Percentiles rank a stretch among this genome's conserved stretches.
These are phyloP conservation scores for Heterocephalus glaber DNA, from an alignment of 2,113 vertebrate genomes.

Conservation along the genomic window DNA sequence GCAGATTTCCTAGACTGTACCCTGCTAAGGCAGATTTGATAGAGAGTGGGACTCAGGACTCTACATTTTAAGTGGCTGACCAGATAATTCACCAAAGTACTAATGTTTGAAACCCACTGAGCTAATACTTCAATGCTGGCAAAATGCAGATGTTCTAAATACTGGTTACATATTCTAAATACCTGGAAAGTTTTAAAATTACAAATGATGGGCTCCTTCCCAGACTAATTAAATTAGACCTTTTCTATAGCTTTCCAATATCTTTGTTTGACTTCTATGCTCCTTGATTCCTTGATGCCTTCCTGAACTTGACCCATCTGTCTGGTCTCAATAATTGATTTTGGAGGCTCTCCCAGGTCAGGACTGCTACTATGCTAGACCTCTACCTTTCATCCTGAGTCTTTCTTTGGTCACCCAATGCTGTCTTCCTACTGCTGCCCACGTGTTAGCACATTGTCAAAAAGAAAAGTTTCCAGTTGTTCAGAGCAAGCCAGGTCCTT, in stretches of 20 bases:
- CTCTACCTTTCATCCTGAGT: background rate
- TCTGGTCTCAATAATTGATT: background rate
- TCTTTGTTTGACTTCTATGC: background rate
- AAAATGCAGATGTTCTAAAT: background rate
- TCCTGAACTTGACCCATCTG: background rate
- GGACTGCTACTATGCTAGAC: background rate
- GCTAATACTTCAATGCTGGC: background rate
- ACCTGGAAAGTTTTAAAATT: slow-evolving; percentile 14
- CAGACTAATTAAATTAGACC: background rate
- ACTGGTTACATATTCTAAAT: background rate
- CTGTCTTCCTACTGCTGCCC: background rate
- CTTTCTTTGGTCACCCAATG: background rate
- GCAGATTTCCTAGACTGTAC: background rate
- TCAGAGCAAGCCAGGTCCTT: background rate
- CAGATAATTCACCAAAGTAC: background rate
- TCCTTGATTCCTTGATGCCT: background rate
- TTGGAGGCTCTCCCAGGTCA: background rate
- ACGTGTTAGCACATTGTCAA: background rate
- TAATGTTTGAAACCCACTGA: slow-evolving; percentile 51
- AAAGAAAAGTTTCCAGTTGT: background rate
- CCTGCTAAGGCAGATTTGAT: slow-evolving; percentile 40
- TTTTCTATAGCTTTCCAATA: background rate
- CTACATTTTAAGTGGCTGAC: background rate
- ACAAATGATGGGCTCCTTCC: background rate
- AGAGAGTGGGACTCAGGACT: background rate